A percentile compares a stretch with the other conserved stretches of the same genome.
Evolutionary conservation across 1,140 invertebrate species (phyloP).

Genomic region (Ctenoplectra terminalis): DNA sequence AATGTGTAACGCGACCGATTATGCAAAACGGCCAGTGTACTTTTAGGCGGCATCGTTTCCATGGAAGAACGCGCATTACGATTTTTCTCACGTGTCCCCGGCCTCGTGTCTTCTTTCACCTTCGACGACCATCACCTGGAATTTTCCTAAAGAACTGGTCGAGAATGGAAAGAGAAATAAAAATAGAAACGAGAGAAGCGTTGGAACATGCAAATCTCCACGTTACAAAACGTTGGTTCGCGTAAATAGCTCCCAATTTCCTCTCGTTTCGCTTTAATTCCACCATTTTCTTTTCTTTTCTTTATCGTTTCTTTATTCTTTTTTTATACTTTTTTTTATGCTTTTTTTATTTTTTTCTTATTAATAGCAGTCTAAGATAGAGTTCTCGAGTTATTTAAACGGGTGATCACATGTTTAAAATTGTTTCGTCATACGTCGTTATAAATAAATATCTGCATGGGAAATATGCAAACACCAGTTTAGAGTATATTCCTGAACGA

Average conservation of each 20-base stretch:
- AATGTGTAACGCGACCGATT: not conserved
- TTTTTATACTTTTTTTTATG: too few species aligned
- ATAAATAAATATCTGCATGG: not conserved
- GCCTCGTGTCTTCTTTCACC: constrained; percentile 21
- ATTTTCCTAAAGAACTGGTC: constrained; percentile 1
- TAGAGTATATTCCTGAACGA: not conserved
- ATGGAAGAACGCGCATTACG: not conserved
- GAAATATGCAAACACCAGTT: not conserved
- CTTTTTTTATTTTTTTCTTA: not conserved
- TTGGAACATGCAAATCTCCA: not conserved
- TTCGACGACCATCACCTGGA: constrained; percentile 6
- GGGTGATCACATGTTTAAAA: not conserved
- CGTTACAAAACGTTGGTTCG: not conserved
- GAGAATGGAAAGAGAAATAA: not conserved
- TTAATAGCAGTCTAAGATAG: not conserved
- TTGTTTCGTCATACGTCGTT: not conserved
- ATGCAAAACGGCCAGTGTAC: not conserved
- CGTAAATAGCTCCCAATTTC: not conserved
- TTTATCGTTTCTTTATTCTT: too few species aligned
- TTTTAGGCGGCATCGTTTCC: not conserved
- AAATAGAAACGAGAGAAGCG: not conserved
- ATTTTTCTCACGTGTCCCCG: constrained; percentile 9
- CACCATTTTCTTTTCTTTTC: not conserved
- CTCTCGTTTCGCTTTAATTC: not conserved
- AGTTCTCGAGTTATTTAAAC: not conserved